Base-by-base conservation (phyloP, 1,140 invertebrate species). In the Neotoxoptera formosana region DNA sequence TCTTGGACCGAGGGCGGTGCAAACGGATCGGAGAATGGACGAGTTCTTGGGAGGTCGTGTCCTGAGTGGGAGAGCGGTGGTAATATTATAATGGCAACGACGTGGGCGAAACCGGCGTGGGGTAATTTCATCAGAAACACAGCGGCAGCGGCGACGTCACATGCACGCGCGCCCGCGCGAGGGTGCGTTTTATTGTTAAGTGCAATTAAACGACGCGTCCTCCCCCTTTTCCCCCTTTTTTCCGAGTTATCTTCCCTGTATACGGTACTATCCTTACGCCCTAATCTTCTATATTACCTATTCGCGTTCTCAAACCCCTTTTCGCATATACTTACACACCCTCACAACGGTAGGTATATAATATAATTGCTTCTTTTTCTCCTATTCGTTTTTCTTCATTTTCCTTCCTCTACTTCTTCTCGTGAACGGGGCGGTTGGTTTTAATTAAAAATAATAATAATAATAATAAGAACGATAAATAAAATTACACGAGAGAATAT, bases 171-270 rank as follows among this genome's bases (percentile, higher is more conserved):
- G 30, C 60, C 6, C 90, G 67, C 45, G 67, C 91, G 48, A 86
- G 91, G 91, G 81, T 93, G 91, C 91, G 81, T 93, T 93, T 93
- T 93, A 93, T 93, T 84, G 91, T 83, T n/a, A 83, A 20, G 25
- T 45, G 81, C 91, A 92, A 92, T 92, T 92, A 84, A 92, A 92
- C 53, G 53, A n/a, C 8, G 87, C 47, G n/a, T 53, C 87, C 48
- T 91, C 67, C 67, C 56, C 56, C 45, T 45, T 67, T 60, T 67
- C 30, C 53, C 34, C 23, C 25, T 41, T 76, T 60, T 21, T 36
- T 76, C 25, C 81, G 34, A 83, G 81, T 30, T 30, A 30, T 86
- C 84, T 30, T 47, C 11, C 25, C 11, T 76, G 84, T 41, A 41
- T 41, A 47, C 84, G 1, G 84, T 25, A 48, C 45, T n/a, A 47